Evolutionary conservation across 2,888 invertebrate genomes (phyloP).

Genomic region (Tetragonula carbonaria): DNA sequence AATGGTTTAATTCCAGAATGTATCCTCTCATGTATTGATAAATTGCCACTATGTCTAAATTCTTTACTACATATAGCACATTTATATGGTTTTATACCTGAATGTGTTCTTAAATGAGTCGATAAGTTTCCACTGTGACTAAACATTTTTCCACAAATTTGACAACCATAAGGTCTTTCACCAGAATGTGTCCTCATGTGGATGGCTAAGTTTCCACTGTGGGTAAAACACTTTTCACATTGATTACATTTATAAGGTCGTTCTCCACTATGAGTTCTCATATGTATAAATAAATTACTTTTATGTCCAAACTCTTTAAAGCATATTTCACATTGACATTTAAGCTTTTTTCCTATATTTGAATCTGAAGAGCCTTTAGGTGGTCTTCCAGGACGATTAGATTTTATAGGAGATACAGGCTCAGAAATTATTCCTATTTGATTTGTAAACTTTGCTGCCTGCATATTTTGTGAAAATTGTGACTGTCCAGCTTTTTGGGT

Average conservation of each 20-base stretch:
- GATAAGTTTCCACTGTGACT: conserved; percentile 82
- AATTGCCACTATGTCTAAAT: conserved; percentile 82
- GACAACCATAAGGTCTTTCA: conserved; percentile 82
- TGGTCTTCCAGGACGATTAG: conserved; percentile 78
- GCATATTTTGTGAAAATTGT: conserved; percentile 50
- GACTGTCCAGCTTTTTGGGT: conserved; percentile 57
- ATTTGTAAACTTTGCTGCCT: conserved; percentile 51
- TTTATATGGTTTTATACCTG: conserved; percentile 82
- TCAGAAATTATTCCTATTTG: conserved; percentile 56
- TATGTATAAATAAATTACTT: conserved; percentile 82
- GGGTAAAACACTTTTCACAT: conserved; percentile 83
- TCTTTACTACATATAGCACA: conserved; percentile 81
- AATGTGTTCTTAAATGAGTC: conserved; percentile 82
- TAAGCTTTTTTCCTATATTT: conserved; percentile 75
- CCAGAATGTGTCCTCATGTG: conserved; percentile 83
- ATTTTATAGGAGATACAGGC: conserved; percentile 70
- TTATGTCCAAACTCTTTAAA: conserved; percentile 83
- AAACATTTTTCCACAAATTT: conserved; percentile 83
- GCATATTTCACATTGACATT: conserved; percentile 82
- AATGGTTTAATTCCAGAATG: conserved; percentile 83
- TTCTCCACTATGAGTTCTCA: conserved; percentile 83
- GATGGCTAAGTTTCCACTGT: conserved; percentile 82
- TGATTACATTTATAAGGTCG: conserved; percentile 82
- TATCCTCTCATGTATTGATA: conserved; percentile 83
- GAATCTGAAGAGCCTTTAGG: conserved; percentile 71